Percentiles rank a stretch among this genome's conserved stretches.
phyloP scores from a whole-genome alignment of 2,113 vertebrate genomes.

The Psephotus haematonotus region DNA sequence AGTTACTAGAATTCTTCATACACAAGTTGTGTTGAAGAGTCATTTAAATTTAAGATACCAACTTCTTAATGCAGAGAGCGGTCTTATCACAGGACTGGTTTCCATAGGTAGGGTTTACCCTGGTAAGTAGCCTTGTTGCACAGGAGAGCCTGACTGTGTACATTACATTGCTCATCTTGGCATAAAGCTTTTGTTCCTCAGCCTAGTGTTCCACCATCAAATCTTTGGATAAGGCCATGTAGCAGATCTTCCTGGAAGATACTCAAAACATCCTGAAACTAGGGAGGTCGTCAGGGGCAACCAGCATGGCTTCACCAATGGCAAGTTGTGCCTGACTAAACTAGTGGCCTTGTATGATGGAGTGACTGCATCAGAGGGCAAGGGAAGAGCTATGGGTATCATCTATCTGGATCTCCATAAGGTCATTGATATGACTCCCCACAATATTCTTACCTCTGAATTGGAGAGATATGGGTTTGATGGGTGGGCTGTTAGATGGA shows the following conservation, averaged over 20 bases:
- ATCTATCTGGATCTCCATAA: not conserved
- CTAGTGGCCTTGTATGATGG: not conserved
- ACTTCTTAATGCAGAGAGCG: not conserved
- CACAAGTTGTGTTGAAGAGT: not conserved
- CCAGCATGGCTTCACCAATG: not conserved
- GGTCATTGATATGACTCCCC: rapidly evolving
- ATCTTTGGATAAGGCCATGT: not conserved
- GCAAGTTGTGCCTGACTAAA: not conserved
- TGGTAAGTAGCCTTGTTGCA: not conserved
- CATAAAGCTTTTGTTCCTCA: not conserved
- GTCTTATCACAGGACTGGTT: not conserved
- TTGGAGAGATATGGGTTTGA: not conserved
- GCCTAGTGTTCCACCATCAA: not conserved
- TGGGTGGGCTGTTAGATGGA: not conserved
- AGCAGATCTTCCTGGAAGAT: not conserved
- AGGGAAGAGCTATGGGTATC: not conserved
- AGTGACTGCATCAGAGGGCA: not conserved
- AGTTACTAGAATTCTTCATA: not conserved
- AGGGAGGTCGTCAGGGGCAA: not conserved
- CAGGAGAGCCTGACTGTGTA: not conserved
- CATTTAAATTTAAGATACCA: not conserved
- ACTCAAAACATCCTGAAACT: not conserved
- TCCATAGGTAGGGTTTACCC: not conserved
- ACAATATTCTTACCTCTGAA: not conserved
- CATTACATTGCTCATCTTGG: not conserved